Base-by-base conservation (phyloP, 2,888 invertebrate species). In the Eupithecia centaureata region DNA sequence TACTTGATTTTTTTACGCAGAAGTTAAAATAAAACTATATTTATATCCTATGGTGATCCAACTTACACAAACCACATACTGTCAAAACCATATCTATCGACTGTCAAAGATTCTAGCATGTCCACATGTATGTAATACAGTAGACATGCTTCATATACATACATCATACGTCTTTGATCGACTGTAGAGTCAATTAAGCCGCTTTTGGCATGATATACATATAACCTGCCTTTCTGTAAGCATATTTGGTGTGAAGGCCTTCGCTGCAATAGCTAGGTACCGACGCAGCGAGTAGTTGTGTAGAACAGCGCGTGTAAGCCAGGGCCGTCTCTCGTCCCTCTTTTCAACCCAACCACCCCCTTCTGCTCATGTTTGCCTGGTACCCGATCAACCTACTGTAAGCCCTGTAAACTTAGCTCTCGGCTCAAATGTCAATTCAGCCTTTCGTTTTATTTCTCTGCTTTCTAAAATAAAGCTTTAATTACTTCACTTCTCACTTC, bases 181-280 rank as follows among this genome's bases (percentile, higher is more conserved):
- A 15, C n/a, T n/a, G 30, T 4, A 5, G n/a, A 27, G n/a, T n/a
- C 22, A 47, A 51, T 51, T 56, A 56, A 32, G 3, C 18, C 30
- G 7, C 32, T 56, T 85, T 85, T 80, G 83, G 32, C 83, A 90
- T 91, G 88, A 90, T 88, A 86, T 87, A 90, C 2, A 5, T 15
- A 28, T n/a, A 30, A 5, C 87, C 85, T 82, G 82, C 84, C 80
- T 80, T 77, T 80, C 22, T 47, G 3, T 56, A 10, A 8, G 54
- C 30, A 52, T 28, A 2, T 28, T 54, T 28, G 80, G 82, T 88
- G 89, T 90, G 89, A 89, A 85, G 83, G 84, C 90, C 88, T 88
- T 90, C 89, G 80, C 83, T 86, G 87, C 88, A 86, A 77, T 88
- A 88, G 89, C 82, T 85, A 85, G 18, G 18, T 84, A 82, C 8